These are phyloP conservation scores for Podarcis siculus DNA, from an alignment of 2,797 vertebrate species.

Conservation along the genomic window DNA sequence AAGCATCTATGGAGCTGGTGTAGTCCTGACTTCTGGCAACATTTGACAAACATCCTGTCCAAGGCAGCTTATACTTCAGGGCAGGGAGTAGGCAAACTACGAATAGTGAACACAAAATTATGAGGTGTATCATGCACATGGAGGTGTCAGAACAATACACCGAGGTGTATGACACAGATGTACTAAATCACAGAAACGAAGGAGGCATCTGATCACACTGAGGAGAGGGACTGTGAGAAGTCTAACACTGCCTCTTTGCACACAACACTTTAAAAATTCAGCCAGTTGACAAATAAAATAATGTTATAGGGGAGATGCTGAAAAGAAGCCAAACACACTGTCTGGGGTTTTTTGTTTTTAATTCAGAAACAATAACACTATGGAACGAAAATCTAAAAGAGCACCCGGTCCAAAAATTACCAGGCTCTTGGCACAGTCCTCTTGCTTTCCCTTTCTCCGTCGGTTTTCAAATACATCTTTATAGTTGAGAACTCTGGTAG, in stretches of 20 bases:
- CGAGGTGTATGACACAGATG: neutral
- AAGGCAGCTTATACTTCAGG: constrained; percentile 16
- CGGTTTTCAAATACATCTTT: neutral
- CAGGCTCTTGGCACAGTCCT: constrained; percentile 1
- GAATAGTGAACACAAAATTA: constrained; percentile 18
- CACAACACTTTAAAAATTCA: neutral
- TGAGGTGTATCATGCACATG: neutral
- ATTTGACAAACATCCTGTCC: constrained; percentile 3
- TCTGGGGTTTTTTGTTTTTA: neutral
- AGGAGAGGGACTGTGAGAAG: constrained; percentile 35
- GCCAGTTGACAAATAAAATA: constrained; percentile 5
- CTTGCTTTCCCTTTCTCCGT: neutral
- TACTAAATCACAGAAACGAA: constrained; percentile 30
- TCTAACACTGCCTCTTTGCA: constrained; percentile 1
- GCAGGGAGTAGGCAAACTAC: constrained; percentile 25
- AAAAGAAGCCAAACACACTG: neutral
- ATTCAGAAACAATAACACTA: constrained; percentile 17
- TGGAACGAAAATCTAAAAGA: constrained; percentile 5
- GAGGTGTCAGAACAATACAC: constrained; percentile 18
- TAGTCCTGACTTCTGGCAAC: constrained; percentile 57
- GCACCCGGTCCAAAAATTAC: constrained; percentile 20
- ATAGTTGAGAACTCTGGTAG: neutral
- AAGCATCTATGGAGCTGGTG: constrained; percentile 40
- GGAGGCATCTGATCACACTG: constrained; percentile 9
- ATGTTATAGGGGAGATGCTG: neutral